Conservation (phyloP, 2,888 invertebrate species). For the Phymatocera aterrima region DNA sequence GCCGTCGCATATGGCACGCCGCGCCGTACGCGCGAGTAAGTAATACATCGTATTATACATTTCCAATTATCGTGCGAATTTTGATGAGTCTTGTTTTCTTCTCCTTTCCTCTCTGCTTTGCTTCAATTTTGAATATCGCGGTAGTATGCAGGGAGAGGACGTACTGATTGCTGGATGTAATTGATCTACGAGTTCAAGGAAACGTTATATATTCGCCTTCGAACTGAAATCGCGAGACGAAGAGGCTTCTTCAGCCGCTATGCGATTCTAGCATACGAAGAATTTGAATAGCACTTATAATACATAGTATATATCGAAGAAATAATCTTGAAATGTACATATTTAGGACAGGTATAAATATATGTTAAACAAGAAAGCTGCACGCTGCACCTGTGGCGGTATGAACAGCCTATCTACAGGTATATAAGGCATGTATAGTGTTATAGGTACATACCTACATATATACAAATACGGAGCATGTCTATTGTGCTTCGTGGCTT, state of each 20-base stretch:
- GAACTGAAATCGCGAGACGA: too few species aligned
- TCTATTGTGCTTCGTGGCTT: neutral
- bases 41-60: too few species aligned
- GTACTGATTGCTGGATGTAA: too few species aligned
- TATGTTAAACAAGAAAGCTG: conserved; percentile 16
- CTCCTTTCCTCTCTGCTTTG: too few species aligned
- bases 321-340: conserved; percentile 31
- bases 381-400: conserved; percentile 9
- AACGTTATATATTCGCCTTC: too few species aligned
- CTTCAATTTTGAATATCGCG: too few species aligned
- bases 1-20: neutral
- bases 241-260: too few species aligned
- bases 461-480: conserved; percentile 12
- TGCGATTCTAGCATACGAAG: neutral
- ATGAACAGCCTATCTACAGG: neutral
- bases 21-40: too few species aligned
- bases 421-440: neutral
- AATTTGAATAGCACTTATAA: neutral
- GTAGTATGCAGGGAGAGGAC: too few species aligned
- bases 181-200: too few species aligned
- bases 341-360: conserved; percentile 37
- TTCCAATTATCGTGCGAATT: too few species aligned
- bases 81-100: too few species aligned
- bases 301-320: neutral
- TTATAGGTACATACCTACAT: neutral